Evolutionary conservation across 1,140 invertebrate species (phyloP).

Genomic region (Pygmarrhopalites habei): DNA sequence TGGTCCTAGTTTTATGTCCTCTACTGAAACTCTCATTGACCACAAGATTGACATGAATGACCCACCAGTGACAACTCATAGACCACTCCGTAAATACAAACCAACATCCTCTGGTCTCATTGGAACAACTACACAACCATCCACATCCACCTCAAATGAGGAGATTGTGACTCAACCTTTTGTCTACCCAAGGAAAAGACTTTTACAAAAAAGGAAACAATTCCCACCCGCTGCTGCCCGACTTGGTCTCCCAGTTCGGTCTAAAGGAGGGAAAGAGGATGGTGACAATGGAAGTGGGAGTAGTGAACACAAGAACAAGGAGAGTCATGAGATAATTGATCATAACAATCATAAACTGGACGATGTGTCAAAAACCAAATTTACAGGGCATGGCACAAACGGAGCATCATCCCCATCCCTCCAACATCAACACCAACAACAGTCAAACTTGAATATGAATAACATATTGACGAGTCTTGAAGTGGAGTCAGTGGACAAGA

Average conservation of each 20-base stretch:
- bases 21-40: neutral
- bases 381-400: neutral
- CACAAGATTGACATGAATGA: neutral
- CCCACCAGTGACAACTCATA: neutral
- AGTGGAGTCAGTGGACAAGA: no score
- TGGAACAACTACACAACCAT: neutral
- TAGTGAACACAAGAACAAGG: neutral
- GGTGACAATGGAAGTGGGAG: neutral
- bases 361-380: neutral
- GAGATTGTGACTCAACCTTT: neutral
- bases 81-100: neutral
- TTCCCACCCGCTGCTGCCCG: neutral
- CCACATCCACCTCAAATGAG: neutral
- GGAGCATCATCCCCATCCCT: neutral
- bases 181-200: neutral
- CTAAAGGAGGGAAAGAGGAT: neutral
- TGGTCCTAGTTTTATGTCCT: neutral
- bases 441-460: neutral
- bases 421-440: neutral
- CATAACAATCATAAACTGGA: neutral
- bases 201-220: neutral
- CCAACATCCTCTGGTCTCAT: neutral
- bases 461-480: constrained; percentile 4
- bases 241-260: neutral
- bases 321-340: neutral